Conservation (phyloP, 1,140 invertebrate species). For the Piezodorus guildinii region DNA sequence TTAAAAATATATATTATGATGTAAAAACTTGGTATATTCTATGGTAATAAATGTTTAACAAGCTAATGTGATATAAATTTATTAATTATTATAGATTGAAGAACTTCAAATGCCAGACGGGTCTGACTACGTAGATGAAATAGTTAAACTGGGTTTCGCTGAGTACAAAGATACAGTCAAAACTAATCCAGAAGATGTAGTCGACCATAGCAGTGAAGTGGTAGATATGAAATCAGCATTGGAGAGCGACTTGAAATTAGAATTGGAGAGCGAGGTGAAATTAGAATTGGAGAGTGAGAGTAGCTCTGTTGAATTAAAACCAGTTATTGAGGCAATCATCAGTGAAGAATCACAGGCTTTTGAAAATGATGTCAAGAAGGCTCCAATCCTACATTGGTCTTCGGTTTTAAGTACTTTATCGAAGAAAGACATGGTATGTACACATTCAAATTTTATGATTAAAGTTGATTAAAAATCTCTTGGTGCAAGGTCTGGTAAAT, state of each 20-base stretch:
- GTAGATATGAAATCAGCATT: not conserved
- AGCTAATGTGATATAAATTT: not conserved
- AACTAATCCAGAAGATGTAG: not conserved
- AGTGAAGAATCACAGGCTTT: not conserved
- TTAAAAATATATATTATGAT: not conserved
- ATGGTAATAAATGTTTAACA: too few relatives aligned
- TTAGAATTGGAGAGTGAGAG: not conserved
- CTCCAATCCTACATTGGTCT: not conserved
- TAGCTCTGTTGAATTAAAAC: not conserved
- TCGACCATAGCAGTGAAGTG: not conserved
- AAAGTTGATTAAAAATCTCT: too few relatives aligned
- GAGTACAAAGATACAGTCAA: not conserved
- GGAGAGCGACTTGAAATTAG: too few relatives aligned
- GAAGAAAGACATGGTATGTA: not conserved
- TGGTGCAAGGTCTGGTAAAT: too few relatives aligned
- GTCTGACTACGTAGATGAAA: not conserved
- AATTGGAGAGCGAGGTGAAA: too few relatives aligned
- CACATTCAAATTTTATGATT: too few relatives aligned
- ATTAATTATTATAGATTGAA: conserved; percentile 18
- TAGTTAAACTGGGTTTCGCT: conserved; percentile 12
- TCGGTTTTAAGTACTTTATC: not conserved
- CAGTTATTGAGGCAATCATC: not conserved
- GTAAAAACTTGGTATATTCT: too few relatives aligned
- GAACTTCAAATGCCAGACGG: conserved; percentile 13
- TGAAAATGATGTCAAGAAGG: not conserved